Evolutionary conservation across 2,888 invertebrate species (phyloP).

Genomic region (Watsonalla cultraria): DNA sequence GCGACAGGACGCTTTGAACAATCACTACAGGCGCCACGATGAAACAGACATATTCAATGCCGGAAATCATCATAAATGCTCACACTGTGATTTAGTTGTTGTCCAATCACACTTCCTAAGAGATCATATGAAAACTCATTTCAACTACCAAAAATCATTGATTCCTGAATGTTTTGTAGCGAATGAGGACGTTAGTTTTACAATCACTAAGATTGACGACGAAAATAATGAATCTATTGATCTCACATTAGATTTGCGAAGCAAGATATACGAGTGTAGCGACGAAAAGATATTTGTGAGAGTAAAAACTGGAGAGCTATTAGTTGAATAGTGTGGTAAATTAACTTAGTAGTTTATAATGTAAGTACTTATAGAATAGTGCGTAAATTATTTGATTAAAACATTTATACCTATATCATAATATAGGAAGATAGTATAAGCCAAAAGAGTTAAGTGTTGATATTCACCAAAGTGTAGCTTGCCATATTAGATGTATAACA

Average conservation of each 20-base stretch:
- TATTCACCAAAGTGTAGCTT: constrained; percentile 74
- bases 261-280: constrained; percentile 37
- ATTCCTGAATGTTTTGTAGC: constrained; percentile 80
- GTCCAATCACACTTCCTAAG: constrained; percentile 85
- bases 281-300: constrained; percentile 65
- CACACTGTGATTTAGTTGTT: constrained; percentile 90
- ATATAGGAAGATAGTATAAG: constrained; percentile 34
- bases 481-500: constrained; percentile 69
- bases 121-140: constrained; percentile 90
- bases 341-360: constrained; percentile 1
- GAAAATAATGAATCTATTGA: constrained; percentile 45
- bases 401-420: constrained; percentile 16
- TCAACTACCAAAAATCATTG: constrained; percentile 77
- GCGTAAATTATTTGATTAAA: constrained; percentile 10
- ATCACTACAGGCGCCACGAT: constrained; percentile 86
- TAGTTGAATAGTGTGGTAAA: constrained; percentile 35
- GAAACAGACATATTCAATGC: constrained; percentile 77
- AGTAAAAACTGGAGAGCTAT: constrained; percentile 62
- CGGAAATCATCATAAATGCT: constrained; percentile 84
- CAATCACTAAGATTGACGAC: constrained; percentile 69
- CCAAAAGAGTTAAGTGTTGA: constrained; percentile 47
- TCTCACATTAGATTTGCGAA: constrained; percentile 58
- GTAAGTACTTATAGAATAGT: constrained; percentile 3
- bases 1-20: constrained; percentile 84
- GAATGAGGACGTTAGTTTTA: constrained; percentile 79